Evolutionary conservation across 2,113 vertebrate species (phyloP), one percentile per base, ranked within the genome.

Genomic region (Saccopteryx leptura): DNA sequence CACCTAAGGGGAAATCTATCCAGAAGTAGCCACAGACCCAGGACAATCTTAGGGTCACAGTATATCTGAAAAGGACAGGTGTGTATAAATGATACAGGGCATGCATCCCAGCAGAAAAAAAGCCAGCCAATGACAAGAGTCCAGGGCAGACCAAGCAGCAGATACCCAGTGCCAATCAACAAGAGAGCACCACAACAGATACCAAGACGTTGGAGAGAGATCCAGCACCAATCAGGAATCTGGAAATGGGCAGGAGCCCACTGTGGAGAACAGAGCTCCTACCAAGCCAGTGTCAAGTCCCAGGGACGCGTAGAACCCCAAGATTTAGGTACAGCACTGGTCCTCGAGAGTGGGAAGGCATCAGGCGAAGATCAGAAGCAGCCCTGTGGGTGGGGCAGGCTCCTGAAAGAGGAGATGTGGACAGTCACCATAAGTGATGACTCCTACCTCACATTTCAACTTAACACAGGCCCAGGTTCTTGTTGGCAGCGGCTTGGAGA

Each of bases 321-420:
- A 7, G 19, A 48, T 23, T 85, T 48, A 63, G 72, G 50, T 26
- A 31, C 7, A 54, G 50, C 81, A 31, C 9, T 65, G 24, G 23
- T 65, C 33, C 24, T 56, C 4, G 1, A 68, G 75, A 74, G 33
- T 50, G 28, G n/a, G 72, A 94, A 88, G 83, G n/a, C 9, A 8
- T 50, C 39, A 75, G 21, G 75, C 80, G 87, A 90, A 28, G 74
- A 71, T 24, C 8, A 89, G 68, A 82, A 54, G 31, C 88, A 71
- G 17, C 88, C 54, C 28, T 58, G 4, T 5, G 1, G 6, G 46
- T 7, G 50, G 26, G 26, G 28, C 1, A 28, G 15, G 15, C 28
- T 72, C 78, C 72, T 60, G 46, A 79, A 88, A 88, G 52, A n/a
- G 48, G 75, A 60, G 75, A 60, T 95, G 95, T 33, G 15, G 52